phyloP scores from a whole-genome alignment of 1,140 invertebrate species.

The Eumaeus atala region DNA sequence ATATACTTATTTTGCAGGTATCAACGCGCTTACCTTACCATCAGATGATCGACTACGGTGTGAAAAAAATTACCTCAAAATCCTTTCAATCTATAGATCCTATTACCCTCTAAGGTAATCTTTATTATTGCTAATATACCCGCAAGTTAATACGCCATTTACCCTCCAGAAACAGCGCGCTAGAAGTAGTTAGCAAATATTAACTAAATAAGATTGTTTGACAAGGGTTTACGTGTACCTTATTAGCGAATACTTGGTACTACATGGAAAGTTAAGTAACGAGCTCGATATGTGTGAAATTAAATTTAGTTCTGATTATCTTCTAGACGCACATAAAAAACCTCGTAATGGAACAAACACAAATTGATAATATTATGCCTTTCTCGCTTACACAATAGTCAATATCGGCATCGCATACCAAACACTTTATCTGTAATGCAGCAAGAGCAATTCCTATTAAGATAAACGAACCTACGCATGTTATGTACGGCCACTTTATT shows the following conservation, averaged over 20 bases:
- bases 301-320: not conserved
- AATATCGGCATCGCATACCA: not conserved
- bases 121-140: not conserved
- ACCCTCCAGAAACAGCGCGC: not conserved
- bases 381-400: not conserved
- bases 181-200: not conserved
- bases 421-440: not conserved
- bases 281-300: not conserved
- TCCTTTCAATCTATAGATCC: not conserved
- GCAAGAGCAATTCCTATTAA: too few relatives aligned
- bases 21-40: not conserved
- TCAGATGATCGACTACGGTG: too few relatives aligned
- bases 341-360: not conserved
- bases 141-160: too few relatives aligned
- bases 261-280: not conserved
- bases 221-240: slow-evolving; percentile 1
- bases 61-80: not conserved
- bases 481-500: too few relatives aligned
- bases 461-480: too few relatives aligned
- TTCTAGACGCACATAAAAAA: not conserved
- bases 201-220: slow-evolving; percentile 2
- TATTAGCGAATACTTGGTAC: not conserved
- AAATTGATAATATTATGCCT: not conserved
- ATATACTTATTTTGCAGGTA: too few relatives aligned
- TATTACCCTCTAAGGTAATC: not conserved